Conservation (phyloP, 37 sponge, comb jelly and placozoan genomes). For the Crambe crambe region DNA sequence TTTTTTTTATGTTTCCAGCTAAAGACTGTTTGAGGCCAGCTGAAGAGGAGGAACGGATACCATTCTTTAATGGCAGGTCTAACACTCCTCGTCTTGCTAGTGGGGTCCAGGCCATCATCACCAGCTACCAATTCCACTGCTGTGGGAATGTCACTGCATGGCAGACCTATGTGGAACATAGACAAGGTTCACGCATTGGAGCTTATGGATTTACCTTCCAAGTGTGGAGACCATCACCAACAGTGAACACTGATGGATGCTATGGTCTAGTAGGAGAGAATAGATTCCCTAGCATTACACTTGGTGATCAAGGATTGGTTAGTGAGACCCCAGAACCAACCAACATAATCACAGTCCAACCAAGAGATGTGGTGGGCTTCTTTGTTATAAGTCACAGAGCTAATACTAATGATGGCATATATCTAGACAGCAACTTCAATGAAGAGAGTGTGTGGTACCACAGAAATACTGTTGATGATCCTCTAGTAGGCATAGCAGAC, state of each 20-base stretch:
- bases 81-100: neutral
- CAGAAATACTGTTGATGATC: neutral
- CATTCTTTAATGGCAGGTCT: conserved; percentile 3
- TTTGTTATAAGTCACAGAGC: neutral
- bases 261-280: conserved; percentile 33
- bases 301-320: neutral
- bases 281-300: neutral
- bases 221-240: conserved; percentile 55
- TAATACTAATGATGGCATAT: neutral
- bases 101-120: conserved; percentile 21
- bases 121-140: conserved; percentile 34
- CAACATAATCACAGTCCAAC: conserved; percentile 23
- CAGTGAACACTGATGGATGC: neutral
- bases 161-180: conserved; percentile 23
- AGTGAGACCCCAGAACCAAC: neutral
- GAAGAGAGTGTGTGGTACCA: conserved; percentile 17
- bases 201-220: conserved; percentile 25
- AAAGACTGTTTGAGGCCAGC: conserved; percentile 10
- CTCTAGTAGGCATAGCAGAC: neutral
- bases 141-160: conserved; percentile 45
- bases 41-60: neutral
- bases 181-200: neutral
- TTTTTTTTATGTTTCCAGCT: neutral
- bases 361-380: conserved; percentile 54
- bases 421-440: neutral